phyloP scores from a whole-genome alignment of 2,797 vertebrate species.

The Ctenochaetus hawaiiensis region DNA sequence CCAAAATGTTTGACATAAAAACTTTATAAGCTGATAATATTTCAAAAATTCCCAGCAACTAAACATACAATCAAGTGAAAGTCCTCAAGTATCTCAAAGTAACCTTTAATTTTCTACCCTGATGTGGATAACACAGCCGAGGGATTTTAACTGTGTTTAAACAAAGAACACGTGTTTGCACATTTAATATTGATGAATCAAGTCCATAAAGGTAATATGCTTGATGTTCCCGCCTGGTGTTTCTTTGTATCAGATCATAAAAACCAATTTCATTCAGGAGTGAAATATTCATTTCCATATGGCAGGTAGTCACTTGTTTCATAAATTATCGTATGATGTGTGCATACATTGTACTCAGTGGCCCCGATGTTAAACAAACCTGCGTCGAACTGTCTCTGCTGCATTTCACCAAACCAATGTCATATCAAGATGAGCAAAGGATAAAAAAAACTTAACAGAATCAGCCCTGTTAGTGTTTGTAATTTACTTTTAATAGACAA shows the following conservation, averaged over 20 bases:
- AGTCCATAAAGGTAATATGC: background rate
- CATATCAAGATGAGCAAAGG: background rate
- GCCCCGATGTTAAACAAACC: constrained; percentile 17
- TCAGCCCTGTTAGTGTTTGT: background rate
- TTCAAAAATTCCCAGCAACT: background rate
- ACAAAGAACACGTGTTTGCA: background rate
- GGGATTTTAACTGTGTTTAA: background rate
- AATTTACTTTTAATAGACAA: constrained; percentile 18
- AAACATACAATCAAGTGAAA: background rate
- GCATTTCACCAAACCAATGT: constrained; percentile 8
- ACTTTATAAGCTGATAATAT: background rate
- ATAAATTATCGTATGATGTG: constrained; percentile 21
- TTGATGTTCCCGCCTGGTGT: background rate
- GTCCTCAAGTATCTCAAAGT: background rate
- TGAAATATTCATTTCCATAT: constrained; percentile 33
- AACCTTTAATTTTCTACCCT: background rate
- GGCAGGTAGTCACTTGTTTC: constrained; percentile 36
- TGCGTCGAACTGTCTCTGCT: background rate
- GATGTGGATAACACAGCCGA: background rate
- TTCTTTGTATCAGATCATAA: constrained; percentile 27
- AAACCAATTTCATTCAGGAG: constrained; percentile 13
- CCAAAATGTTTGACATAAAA: background rate
- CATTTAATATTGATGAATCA: background rate
- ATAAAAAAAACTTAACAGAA: background rate
- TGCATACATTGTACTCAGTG: constrained; percentile 28